Conservation (phyloP, 2,797 vertebrate species). For the Holocentrus rufus region DNA sequence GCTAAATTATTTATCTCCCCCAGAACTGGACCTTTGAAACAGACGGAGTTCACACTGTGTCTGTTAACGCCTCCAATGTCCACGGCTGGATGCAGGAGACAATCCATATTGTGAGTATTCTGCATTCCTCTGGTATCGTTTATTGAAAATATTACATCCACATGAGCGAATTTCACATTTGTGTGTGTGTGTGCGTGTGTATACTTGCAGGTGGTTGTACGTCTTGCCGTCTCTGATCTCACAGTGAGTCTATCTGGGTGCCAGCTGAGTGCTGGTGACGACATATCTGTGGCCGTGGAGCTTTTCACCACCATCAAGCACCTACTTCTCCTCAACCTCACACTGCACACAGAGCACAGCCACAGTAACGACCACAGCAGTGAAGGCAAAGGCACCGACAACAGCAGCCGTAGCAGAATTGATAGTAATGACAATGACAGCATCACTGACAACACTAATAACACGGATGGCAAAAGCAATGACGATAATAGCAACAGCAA, state of each 20-base stretch:
- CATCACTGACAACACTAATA: background rate
- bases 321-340: slow-evolving; percentile 40
- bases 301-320: slow-evolving; percentile 53
- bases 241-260: slow-evolving; percentile 29
- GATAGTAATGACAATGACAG: background rate
- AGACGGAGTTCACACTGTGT: slow-evolving; percentile 60
- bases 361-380: background rate
- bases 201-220: slow-evolving; percentile 54
- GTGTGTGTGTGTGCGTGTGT: background rate
- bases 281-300: slow-evolving; percentile 40
- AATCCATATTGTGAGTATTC: slow-evolving; percentile 57
- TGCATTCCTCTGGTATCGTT: background rate
- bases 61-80: slow-evolving; percentile 61
- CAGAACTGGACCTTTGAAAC: slow-evolving; percentile 64
- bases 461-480: background rate
- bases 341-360: background rate
- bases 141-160: background rate
- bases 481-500: too few relatives aligned
- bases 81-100: slow-evolving; percentile 62
- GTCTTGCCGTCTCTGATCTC: slow-evolving; percentile 38
- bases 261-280: slow-evolving; percentile 29
- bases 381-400: background rate
- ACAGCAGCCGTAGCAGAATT: background rate
- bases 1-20: background rate
- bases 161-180: background rate